These are phyloP conservation scores for Brachypodius melanocephalos DNA, from an alignment of 2,113 vertebrate genomes.

Conservation along the genomic window DNA sequence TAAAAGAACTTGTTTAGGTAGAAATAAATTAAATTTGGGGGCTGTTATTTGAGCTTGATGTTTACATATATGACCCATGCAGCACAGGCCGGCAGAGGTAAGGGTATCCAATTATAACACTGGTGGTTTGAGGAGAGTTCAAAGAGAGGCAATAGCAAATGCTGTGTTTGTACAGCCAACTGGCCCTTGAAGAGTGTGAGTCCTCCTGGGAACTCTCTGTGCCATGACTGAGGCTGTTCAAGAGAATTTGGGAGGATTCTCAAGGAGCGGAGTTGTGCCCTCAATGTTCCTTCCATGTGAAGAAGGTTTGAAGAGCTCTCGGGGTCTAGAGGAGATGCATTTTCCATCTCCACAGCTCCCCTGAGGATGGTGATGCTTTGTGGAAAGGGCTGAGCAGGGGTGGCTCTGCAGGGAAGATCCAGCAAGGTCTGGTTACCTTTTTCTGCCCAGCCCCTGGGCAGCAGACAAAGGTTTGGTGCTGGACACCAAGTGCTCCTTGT, in stretches of 20 bases:
- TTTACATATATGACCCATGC: constrained; percentile 74
- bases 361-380: not conserved
- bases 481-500: accelerated
- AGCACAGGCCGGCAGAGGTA: constrained; percentile 29
- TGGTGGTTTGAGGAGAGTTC: constrained; percentile 5
- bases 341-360: not conserved
- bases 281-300: not conserved
- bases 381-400: not conserved
- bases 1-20: constrained; percentile 89
- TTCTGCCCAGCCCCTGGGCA: accelerated
- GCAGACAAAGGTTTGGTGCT: not conserved
- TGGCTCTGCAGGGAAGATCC: not conserved
- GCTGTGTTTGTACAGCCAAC: constrained; percentile 14
- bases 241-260: not conserved
- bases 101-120: constrained; percentile 61
- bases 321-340: not conserved
- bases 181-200: not conserved
- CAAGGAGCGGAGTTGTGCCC: not conserved
- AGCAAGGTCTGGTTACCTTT: not conserved
- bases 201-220: not conserved
- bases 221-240: not conserved
- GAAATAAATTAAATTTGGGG: constrained; percentile 87
- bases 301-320: not conserved
- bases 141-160: constrained; percentile 13
- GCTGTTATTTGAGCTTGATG: constrained; percentile 76